These are phyloP conservation scores for Andrena praecox DNA, from an alignment of 2,888 invertebrate species.

Conservation along the genomic window DNA sequence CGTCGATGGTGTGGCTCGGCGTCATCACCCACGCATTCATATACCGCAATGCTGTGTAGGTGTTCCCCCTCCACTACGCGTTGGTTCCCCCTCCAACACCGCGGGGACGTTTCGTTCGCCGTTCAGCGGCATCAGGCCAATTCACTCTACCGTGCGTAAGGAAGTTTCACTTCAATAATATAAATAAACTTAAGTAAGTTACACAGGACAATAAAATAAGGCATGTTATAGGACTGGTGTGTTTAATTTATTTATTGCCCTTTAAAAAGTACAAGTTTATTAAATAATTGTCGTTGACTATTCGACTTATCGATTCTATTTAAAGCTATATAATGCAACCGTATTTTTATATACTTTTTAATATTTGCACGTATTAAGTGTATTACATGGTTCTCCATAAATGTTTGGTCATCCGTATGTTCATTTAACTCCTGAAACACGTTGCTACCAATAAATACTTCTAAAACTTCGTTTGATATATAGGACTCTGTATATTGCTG, in stretches of 20 bases:
- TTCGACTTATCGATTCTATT: neutral
- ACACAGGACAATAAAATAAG: neutral
- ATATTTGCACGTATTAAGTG: neutral
- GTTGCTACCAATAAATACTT: neutral
- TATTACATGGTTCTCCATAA: neutral
- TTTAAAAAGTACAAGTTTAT: neutral
- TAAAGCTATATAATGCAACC: neutral
- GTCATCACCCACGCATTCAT: too few relatives aligned
- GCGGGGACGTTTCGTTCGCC: too few relatives aligned
- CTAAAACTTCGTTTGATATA: neutral
- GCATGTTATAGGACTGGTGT: neutral
- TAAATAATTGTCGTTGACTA: constrained; percentile 1
- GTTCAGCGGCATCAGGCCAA: too few relatives aligned
- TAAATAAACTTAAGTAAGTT: neutral
- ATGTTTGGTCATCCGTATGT: neutral
- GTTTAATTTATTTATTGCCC: too few relatives aligned
- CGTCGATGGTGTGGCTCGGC: too few relatives aligned
- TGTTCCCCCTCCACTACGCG: too few relatives aligned
- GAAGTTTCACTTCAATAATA: too few relatives aligned
- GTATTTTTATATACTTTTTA: neutral
- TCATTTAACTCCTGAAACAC: neutral
- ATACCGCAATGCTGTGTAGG: too few relatives aligned
- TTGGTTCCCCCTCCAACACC: too few relatives aligned
- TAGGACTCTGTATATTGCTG: too few relatives aligned
- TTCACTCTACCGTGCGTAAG: too few relatives aligned